Conservation (phyloP, 2,888 invertebrate genomes). For the Allygus modestus region DNA sequence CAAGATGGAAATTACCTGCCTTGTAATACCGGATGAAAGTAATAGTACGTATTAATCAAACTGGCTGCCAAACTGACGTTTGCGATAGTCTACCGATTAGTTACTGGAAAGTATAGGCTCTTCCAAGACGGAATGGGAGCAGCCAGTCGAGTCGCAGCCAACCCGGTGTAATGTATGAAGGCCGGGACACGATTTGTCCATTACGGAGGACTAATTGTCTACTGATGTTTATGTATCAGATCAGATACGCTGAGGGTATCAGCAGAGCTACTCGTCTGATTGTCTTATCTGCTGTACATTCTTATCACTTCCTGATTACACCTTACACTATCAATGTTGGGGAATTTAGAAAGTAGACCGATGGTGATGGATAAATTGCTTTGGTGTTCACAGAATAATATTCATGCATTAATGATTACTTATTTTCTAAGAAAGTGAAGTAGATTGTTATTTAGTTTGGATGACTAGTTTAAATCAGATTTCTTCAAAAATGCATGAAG, state of each 20-base stretch:
- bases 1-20: too few species aligned
- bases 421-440: too few species aligned
- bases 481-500: too few species aligned
- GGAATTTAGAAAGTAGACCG: neutral
- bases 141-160: neutral
- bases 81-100: too few species aligned
- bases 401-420: too few species aligned
- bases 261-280: neutral
- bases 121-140: neutral
- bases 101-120: neutral
- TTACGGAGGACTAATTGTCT: slow-evolving; percentile 31
- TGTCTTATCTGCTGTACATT: slow-evolving; percentile 11
- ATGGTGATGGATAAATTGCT: too few species aligned
- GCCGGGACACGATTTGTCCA: slow-evolving; percentile 29
- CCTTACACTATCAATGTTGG: neutral
- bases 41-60: too few species aligned
- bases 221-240: slow-evolving; percentile 28
- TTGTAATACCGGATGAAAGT: too few species aligned
- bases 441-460: too few species aligned
- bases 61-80: too few species aligned
- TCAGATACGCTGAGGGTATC: neutral
- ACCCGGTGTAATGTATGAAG: neutral
- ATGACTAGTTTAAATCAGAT: too few species aligned
- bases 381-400: too few species aligned
- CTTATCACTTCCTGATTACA: slow-evolving; percentile 21